Base-by-base conservation (phyloP, 2,888 invertebrate species). In the Nemotelus pantherinus region DNA sequence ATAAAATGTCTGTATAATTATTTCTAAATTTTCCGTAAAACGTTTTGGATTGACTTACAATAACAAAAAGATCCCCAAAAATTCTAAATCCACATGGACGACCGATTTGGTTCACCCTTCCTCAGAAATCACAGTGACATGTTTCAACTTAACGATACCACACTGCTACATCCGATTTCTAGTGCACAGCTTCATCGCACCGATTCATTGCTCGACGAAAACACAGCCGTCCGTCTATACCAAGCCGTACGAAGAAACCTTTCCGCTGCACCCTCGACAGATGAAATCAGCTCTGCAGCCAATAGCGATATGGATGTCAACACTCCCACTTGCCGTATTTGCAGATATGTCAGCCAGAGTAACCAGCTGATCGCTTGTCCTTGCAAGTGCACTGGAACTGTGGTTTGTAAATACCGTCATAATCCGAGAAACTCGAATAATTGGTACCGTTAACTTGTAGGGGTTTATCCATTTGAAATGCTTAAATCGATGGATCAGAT, bases 311-410 rank as follows among this genome's bases (percentile, higher is more conserved):
- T 10, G 3, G 53, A 53, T 39, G 7, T 55, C 4, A 71, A 63
- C 25, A 3, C 60, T 6, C 77, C 77, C 10, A 60, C 50, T 10
- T 86, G 86, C 76, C 84, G 86, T 75, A 86, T 86, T 60, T 86
- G 86, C 77, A 85, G 85, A 45, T 85, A 83, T 82, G 82, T 84
- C 77, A 84, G 84, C 44, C 82, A 80, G 77, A 84, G 85, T 53
- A 82, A 84, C 80, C 82, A 84, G 71, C 80, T 86, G 41, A 81
- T 84, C n/a, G 80, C 77, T 48, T 85, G 85, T 80, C 86, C 86
- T 3, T 86, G 86, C 79, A 82, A 81, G 10, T 86, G 86, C 81
- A 85, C 82, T 68, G 87, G 87, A 57, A 86, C 84, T 78, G 85
- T 86, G 82, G 86, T 87, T 78, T 82, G 82, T 81, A 48, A 47